Base-by-base conservation (phyloP, 2,113 vertebrate species). In the Ictalurus furcatus region DNA sequence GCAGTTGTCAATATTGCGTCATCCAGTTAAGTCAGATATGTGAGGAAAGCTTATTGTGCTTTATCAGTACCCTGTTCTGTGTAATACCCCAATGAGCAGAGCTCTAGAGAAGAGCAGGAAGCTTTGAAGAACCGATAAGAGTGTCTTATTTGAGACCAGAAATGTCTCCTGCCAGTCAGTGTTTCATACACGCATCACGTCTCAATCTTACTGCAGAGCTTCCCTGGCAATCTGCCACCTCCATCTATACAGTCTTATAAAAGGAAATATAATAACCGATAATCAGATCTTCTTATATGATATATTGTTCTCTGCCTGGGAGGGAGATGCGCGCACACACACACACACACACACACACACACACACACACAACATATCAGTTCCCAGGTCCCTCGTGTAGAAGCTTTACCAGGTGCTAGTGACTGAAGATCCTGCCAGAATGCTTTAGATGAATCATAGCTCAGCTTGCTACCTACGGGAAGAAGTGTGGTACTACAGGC, bases 241-340 rank as follows among this genome's bases (percentile, higher is more conserved):
- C 89, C 74, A 85, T 93, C 92, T 93, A 88, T 93, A 91, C 87
- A 92, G 90, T 88, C 90, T 91, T 87, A 88, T 91, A 87, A 90
- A 87, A 84, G 91, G 88, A 90, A 91, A 93, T 92, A 94, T 95
- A 95, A 95, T 95, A 94, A 94, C 89, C 74, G 92, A 94, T 95
- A 94, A 96, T 96, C 93, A 93, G 89, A 86, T 92, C 80, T 67
- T 90, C 91, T 94, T 89, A 93, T 95, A 94, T 94, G 90, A 94
- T 93, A 92, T 90, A 79, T 92, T 87, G 93, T 88, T 30, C 84
- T 87, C 88, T 87, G 92, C 93, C 90, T 71, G 76, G 89, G 91
- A 92, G 85, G 79, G 92, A 93, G 92, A 90, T 56, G 34, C 81
- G 59, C 44, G 25, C 44, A 30, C 84, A 84, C 67, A 85, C n/a